A percentile compares a stretch with the other conserved stretches of the same genome.
phyloP scores from a whole-genome alignment of 2,797 vertebrate species.

The Sebastes dallii region DNA sequence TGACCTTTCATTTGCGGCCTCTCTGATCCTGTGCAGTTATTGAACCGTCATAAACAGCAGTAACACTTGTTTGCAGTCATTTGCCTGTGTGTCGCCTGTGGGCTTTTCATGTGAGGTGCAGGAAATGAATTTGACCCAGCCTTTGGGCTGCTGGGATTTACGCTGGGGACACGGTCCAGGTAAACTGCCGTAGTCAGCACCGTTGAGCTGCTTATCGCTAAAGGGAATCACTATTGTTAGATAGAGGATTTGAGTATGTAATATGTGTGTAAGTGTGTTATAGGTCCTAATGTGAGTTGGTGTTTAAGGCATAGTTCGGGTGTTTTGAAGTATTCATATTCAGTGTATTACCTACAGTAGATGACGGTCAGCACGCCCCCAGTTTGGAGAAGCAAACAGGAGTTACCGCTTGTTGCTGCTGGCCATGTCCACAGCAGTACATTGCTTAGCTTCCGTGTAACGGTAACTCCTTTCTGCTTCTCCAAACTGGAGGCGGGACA shows the following conservation, averaged over 20 bases:
- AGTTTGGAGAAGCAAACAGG: too few relatives aligned
- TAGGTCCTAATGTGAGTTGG: background rate
- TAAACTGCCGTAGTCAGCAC: constrained; percentile 48
- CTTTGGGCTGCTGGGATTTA: constrained; percentile 26
- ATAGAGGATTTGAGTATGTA: background rate
- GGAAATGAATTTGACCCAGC: constrained; percentile 69
- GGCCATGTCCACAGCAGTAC: too few relatives aligned
- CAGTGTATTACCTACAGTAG: too few relatives aligned
- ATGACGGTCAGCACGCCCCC: accelerated
- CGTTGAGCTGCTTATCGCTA: constrained; percentile 15
- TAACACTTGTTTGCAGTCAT: constrained; percentile 54
- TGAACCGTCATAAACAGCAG: constrained; percentile 45
- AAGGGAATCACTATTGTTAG: constrained; percentile 8
- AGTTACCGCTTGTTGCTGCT: too few relatives aligned
- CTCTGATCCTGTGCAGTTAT: constrained; percentile 39
- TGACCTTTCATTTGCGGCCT: constrained; percentile 31
- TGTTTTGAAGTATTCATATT: too few relatives aligned
- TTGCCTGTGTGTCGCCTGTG: constrained; percentile 41
- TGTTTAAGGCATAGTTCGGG: background rate
- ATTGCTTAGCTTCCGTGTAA: too few relatives aligned
- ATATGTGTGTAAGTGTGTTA: constrained; percentile 3
- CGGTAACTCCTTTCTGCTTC: too few relatives aligned
- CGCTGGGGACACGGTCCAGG: constrained; percentile 15
- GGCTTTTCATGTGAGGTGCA: constrained; percentile 40
- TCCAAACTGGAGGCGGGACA: too few relatives aligned